A percentile compares a stretch with the other conserved stretches of the same genome.
phyloP scores from a whole-genome alignment of 2,888 invertebrate genomes.

The Drosophila anceps region DNA sequence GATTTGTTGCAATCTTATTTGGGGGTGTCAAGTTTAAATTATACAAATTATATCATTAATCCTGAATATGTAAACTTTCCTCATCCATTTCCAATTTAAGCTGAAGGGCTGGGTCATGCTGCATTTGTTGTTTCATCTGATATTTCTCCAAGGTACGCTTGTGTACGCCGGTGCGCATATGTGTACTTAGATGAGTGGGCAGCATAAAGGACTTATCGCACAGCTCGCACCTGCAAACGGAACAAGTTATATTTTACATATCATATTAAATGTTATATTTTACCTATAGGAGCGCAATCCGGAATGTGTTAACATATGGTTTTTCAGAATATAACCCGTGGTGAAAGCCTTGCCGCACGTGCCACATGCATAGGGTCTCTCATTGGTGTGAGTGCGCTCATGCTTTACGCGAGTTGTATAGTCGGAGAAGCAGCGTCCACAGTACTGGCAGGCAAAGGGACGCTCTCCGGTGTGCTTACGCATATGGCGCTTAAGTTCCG shows the following conservation, averaged over 20 bases:
- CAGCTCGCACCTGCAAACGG: constrained; percentile 60
- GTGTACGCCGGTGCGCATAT: constrained; percentile 72
- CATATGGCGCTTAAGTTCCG: constrained; percentile 74
- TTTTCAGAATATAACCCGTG: constrained; percentile 73
- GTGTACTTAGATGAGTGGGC: constrained; percentile 73
- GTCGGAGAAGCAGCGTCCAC: constrained; percentile 72
- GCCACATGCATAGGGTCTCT: constrained; percentile 73
- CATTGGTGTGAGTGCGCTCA: constrained; percentile 78
- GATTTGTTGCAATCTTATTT: constrained; percentile 32
- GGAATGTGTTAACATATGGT: constrained; percentile 74
- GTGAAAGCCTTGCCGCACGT: constrained; percentile 78
- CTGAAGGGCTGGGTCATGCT: constrained; percentile 60
- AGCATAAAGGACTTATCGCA: constrained; percentile 76
- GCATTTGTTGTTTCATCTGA: constrained; percentile 65
- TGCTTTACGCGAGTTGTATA: constrained; percentile 72
- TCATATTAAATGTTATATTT: neutral
- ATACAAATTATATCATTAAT: constrained; percentile 33
- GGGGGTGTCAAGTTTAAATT: constrained; percentile 6
- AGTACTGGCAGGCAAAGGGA: constrained; percentile 73
- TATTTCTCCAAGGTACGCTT: constrained; percentile 72
- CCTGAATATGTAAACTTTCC: constrained; percentile 70
- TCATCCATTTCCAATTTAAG: constrained; percentile 71
- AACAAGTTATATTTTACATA: neutral
- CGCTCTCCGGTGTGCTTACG: constrained; percentile 75
- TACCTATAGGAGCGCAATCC: constrained; percentile 73